Conservation (phyloP, 1,140 invertebrate species). For the Coenobita brevimanus region DNA sequence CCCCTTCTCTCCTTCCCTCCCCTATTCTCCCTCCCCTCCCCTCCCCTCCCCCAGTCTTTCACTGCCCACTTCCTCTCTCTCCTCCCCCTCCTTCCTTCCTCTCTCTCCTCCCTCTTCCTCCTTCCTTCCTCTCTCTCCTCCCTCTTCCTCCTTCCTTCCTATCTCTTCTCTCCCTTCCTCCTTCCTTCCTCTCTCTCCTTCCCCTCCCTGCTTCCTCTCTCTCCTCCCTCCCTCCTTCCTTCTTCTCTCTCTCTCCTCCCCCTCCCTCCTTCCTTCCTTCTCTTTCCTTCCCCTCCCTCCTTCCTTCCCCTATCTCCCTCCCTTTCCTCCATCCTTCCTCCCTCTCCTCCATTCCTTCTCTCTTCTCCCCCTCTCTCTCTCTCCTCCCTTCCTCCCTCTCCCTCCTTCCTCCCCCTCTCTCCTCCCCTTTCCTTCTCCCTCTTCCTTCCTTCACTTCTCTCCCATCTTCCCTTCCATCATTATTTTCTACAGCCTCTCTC, state of each 20-base stretch:
- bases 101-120: not conserved
- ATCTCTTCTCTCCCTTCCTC: not conserved
- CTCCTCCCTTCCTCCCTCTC: too few species aligned
- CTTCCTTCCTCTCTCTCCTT: not conserved
- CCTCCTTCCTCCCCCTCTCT: not conserved
- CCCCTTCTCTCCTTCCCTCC: too few species aligned
- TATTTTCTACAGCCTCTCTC: too few species aligned
- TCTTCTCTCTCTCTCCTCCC: not conserved
- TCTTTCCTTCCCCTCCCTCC: not conserved
- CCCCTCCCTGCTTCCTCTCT: not conserved
- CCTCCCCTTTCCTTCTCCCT: constrained; percentile 5
- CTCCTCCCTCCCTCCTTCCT: not conserved
- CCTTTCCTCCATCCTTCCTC: not conserved
- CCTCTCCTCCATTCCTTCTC: not conserved
- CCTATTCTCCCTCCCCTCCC: not conserved
- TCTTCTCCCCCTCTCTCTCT: not conserved
- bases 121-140: not conserved
- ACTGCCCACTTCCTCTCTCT: not conserved
- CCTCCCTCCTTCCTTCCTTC: not conserved
- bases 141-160: not conserved
- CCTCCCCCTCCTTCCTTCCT: not conserved
- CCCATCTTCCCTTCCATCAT: too few species aligned
- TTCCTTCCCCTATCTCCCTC: not conserved
- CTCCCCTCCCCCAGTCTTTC: not conserved
- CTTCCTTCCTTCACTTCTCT: too few species aligned